Evolutionary conservation across 2,888 invertebrate species (phyloP).

Genomic region (Nycteola revayana): DNA sequence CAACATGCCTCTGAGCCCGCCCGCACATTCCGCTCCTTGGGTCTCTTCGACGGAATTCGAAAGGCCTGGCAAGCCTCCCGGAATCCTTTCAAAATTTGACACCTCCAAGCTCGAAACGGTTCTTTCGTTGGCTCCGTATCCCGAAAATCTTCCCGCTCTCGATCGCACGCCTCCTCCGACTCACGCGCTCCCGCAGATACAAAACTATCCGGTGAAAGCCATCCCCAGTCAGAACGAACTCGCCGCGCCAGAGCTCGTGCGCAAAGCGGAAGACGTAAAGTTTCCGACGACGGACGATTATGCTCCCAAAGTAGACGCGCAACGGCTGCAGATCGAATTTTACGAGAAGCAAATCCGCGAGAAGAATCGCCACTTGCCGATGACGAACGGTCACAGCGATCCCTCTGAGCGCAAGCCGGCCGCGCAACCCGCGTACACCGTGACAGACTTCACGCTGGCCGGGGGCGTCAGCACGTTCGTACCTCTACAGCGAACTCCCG

Average conservation of each 20-base stretch:
- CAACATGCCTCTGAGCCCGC: conserved; percentile 40
- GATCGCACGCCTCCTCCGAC: conserved; percentile 47
- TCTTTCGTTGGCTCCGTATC: conserved; percentile 34
- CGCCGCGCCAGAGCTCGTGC: conserved; percentile 70
- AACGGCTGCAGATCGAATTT: conserved; percentile 72
- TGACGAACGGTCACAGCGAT: conserved; percentile 41
- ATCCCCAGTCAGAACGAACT: conserved; percentile 67
- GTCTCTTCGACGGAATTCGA: conserved; percentile 54
- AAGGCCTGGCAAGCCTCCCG: conserved; percentile 71
- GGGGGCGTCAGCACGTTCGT: conserved; percentile 66
- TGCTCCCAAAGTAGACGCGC: conserved; percentile 59
- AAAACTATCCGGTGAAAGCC: conserved; percentile 53
- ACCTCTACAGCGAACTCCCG: conserved; percentile 74
- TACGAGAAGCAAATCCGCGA: conserved; percentile 74
- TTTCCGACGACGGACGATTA: conserved; percentile 16
- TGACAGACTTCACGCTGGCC: conserved; percentile 75
- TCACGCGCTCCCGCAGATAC: conserved; percentile 42
- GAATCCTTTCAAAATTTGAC: conserved; percentile 81
- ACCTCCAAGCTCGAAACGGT: conserved; percentile 38
- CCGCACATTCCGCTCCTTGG: conserved; percentile 64
- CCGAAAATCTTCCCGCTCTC: conserved; percentile 35
- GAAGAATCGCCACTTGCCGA: conserved; percentile 51
- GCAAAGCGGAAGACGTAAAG: conserved; percentile 41
- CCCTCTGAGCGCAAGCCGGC: conserved; percentile 38
- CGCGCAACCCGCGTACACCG: conserved; percentile 62